A percentile compares a stretch with the other conserved stretches of the same genome.
These are phyloP conservation scores for Drosophila aff. DNA, from an alignment of 1,140 invertebrate species.

Conservation along the genomic window DNA sequence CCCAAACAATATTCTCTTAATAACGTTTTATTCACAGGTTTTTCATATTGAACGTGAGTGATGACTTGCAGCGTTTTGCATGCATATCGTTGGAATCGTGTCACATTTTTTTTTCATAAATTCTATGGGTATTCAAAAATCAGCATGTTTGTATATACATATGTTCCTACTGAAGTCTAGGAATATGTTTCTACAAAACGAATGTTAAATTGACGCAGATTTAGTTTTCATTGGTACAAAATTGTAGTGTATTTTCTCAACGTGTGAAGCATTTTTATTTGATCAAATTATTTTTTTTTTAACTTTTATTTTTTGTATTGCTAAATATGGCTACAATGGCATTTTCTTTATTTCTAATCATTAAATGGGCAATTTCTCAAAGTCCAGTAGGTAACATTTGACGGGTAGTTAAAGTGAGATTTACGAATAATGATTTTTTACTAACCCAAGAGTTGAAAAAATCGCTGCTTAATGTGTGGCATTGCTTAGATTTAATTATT, in stretches of 20 bases:
- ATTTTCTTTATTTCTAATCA: neutral
- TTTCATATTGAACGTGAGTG: constrained; percentile 37
- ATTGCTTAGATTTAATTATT: neutral
- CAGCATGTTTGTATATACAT: neutral
- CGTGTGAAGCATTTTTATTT: neutral
- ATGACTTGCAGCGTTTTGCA: constrained; percentile 31
- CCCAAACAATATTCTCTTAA: constrained; percentile 19
- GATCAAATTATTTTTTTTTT: neutral
- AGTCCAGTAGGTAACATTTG: neutral
- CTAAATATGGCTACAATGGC: neutral
- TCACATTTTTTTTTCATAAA: constrained; percentile 4
- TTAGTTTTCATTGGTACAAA: neutral
- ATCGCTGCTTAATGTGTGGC: neutral
- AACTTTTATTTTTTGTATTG: neutral
- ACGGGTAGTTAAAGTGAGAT: neutral
- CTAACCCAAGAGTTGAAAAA: neutral
- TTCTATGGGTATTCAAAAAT: neutral
- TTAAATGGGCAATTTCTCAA: neutral
- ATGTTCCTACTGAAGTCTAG: neutral
- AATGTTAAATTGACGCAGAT: neutral
- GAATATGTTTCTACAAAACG: neutral
- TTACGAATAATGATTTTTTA: too few relatives aligned
- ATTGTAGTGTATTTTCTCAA: neutral
- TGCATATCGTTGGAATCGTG: constrained; percentile 23
- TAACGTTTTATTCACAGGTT: constrained; percentile 34